phyloP scores from a whole-genome alignment of 1,140 invertebrate species.

The Octopus bimaculoides region DNA sequence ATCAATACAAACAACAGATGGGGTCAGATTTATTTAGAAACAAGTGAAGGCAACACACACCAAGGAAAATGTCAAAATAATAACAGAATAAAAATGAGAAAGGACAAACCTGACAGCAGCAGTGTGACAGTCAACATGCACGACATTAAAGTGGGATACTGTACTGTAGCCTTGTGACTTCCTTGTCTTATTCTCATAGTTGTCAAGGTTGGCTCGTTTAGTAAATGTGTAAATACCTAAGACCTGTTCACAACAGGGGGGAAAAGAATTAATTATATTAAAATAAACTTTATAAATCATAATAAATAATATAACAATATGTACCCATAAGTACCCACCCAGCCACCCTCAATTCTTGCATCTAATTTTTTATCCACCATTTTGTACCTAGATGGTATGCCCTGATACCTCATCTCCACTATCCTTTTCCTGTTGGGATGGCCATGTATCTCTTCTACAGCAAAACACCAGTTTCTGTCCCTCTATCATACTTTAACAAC shows the following conservation, averaged over 20 bases:
- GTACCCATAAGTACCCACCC: too few species aligned
- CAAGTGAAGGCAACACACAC: not conserved
- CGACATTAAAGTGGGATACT: constrained; percentile 97
- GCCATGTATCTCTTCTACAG: too few species aligned
- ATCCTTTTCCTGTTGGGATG: too few species aligned
- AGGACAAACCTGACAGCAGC: constrained; percentile 77
- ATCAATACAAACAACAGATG: constrained; percentile 4
- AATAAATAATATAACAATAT: too few species aligned
- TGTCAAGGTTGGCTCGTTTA: constrained; percentile 91
- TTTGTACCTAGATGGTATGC: too few species aligned
- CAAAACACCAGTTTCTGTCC: too few species aligned
- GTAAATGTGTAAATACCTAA: constrained; percentile 97
- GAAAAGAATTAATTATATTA: not conserved
- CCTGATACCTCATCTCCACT: too few species aligned
- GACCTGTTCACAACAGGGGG: constrained; percentile 36
- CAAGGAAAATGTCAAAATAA: not conserved
- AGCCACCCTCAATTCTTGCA: too few species aligned
- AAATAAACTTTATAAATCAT: constrained; percentile 10
- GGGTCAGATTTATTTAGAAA: not conserved
- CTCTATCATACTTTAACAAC: too few species aligned
- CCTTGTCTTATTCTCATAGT: constrained; percentile 79
- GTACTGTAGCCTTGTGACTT: constrained; percentile 75
- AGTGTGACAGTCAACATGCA: constrained; percentile 97
- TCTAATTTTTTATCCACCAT: too few species aligned
- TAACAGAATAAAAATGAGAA: not conserved